phyloP scores from a whole-genome alignment of 2,113 vertebrate genomes.

The Sterrhoptilus dennistouni region DNA sequence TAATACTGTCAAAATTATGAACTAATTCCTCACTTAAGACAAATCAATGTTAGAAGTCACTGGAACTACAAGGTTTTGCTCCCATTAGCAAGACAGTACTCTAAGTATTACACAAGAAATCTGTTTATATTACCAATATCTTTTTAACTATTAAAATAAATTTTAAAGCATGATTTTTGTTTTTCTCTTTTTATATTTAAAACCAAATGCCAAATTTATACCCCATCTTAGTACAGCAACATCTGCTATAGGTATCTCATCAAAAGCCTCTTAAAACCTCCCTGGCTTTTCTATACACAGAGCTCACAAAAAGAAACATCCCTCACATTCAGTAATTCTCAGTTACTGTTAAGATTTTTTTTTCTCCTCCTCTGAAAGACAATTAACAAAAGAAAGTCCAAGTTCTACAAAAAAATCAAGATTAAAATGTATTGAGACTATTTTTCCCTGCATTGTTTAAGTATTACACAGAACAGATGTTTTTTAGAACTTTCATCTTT shows the following conservation, averaged over 20 bases:
- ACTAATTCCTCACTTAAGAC: background rate
- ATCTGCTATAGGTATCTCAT: background rate
- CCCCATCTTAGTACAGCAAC: background rate
- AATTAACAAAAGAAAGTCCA: background rate
- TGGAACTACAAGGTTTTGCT: background rate
- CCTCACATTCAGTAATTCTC: background rate
- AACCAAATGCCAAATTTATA: background rate
- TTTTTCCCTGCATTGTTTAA: background rate
- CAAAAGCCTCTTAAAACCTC: background rate
- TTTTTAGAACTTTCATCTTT: background rate
- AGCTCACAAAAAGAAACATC: background rate
- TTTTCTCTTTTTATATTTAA: background rate
- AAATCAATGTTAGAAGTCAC: background rate
- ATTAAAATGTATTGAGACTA: background rate
- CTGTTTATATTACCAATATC: background rate
- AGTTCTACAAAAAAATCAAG: background rate
- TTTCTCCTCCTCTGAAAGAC: background rate
- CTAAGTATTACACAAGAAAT: background rate
- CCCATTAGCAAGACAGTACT: background rate
- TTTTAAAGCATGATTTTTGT: background rate
- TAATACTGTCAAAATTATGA: background rate
- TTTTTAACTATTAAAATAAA: background rate
- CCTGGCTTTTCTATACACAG: background rate
- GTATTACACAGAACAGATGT: background rate
- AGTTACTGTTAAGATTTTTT: background rate